These are phyloP conservation scores for Tragelaphus buxtoni DNA, from an alignment of 2,113 vertebrate species.

Conservation along the genomic window DNA sequence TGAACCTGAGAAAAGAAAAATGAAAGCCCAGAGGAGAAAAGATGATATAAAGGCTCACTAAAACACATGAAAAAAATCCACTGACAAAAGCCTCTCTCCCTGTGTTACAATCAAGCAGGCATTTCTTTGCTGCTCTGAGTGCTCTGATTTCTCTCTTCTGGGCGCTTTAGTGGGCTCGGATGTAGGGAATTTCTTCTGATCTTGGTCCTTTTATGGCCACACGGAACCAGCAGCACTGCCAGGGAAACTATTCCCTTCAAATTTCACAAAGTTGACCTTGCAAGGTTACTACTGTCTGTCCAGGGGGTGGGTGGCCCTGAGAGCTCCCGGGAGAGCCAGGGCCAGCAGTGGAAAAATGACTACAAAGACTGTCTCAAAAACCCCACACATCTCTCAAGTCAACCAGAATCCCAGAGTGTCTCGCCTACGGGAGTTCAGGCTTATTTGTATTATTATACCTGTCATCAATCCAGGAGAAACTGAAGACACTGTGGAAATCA, in stretches of 20 bases:
- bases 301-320: not conserved
- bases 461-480: slow-evolving; percentile 8
- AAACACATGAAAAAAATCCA: not conserved
- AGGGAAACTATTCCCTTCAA: not conserved
- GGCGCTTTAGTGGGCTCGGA: not conserved
- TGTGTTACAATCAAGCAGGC: slow-evolving; percentile 9
- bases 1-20: not conserved
- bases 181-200: slow-evolving; percentile 38
- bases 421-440: not conserved
- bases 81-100: not conserved
- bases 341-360: not conserved
- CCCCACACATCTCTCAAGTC: not conserved
- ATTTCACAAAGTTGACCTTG: slow-evolving; percentile 22
- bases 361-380: slow-evolving; percentile 33
- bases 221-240: slow-evolving; percentile 3
- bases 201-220: not conserved
- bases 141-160: slow-evolving; percentile 14
- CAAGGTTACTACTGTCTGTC: not conserved
- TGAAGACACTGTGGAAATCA: not conserved
- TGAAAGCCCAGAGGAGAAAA: not conserved
- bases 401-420: not conserved
- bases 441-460: slow-evolving; percentile 40
- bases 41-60: not conserved
- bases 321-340: not conserved
- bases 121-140: not conserved